Evolutionary conservation across 2,888 invertebrate species (phyloP), one percentile per base, ranked within the genome.

Genomic region (Ephialtes manifestator): DNA sequence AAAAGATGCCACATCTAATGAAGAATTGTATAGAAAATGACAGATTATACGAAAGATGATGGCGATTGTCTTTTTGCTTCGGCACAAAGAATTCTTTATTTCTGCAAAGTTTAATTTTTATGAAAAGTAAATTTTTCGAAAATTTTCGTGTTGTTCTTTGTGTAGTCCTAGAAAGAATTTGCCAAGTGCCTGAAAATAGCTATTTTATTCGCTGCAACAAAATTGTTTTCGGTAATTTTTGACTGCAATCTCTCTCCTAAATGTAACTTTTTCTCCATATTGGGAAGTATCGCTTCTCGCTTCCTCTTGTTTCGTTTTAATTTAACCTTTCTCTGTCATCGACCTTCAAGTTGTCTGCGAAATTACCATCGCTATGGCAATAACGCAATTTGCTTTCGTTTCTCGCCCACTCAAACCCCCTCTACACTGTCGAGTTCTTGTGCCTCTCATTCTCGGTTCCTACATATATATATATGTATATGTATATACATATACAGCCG

Each of bases 381-480:
- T 85, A 85, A 85, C 84, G 84, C 81, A 81, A 85, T 85, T 85
- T 85, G 84, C 81, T 85, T 85, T 85, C 84, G 84, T 81, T 85
- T 81, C 84, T 81, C 78, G 78, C 78, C 81, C 84, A 81, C 78
- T 81, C 84, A 78, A 74, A 13, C 20, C 77, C 80, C 53, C 75
- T 71, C 65, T 65, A 35, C 63, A 81, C 78, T 68, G 72, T 70
- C 63, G 75, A 63, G 81, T 63, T 85, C 84, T 13, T 81, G 84
- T 81, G 83, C 83, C 81, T 82, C 81, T 70, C 79, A 28, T 78
- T 78, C 81, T 78, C 65, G 39, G 39, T 39, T 48, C 70, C 60
- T 35, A 8, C 24, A 51, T 51, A 65, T 55, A 24, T 35, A 51
- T 24, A 48, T 46, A 31, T 46, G 63, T 51, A 70, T 78, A 83